These are phyloP conservation scores for Rhinatrema bivittatum DNA, from an alignment of 2,797 vertebrate genomes.

Conservation along the genomic window DNA sequence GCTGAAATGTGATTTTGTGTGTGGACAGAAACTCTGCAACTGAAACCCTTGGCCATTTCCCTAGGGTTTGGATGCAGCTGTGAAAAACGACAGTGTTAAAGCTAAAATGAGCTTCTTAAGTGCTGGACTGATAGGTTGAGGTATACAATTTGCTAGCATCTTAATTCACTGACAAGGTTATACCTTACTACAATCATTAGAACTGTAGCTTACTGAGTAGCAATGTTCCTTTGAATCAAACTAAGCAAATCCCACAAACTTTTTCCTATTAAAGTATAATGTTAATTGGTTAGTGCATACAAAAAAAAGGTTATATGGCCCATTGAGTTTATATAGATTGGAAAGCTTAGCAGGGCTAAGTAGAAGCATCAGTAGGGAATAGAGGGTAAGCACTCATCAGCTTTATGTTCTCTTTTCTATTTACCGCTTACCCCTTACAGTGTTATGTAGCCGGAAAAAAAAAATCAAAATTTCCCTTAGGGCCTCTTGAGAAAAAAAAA, in stretches of 20 bases:
- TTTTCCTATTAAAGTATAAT: constrained; percentile 51
- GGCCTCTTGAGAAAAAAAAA: constrained; percentile 28
- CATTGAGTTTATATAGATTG: constrained; percentile 58
- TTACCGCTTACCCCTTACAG: constrained; percentile 49
- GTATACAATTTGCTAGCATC: no score
- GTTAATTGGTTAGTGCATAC: constrained; percentile 46
- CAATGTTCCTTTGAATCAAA: constrained; percentile 28
- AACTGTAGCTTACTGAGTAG: constrained; percentile 21
- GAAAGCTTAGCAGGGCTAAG: constrained; percentile 54
- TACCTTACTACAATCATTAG: not conserved
- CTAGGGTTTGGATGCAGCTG: not conserved
- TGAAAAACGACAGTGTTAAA: not conserved
- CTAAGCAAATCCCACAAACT: constrained; percentile 34
- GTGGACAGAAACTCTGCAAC: not conserved
- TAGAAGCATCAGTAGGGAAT: constrained; percentile 44
- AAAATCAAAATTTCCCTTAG: constrained; percentile 17
- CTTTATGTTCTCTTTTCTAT: constrained; percentile 46
- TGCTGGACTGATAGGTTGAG: not conserved
- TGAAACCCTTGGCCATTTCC: not conserved
- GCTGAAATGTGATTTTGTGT: no score
- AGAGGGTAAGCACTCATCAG: constrained; percentile 36
- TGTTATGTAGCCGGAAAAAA: constrained; percentile 20
- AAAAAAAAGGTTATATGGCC: constrained; percentile 47
- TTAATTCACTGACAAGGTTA: no score
- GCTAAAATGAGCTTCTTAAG: not conserved